These are phyloP conservation scores for Desmophyllum pertusum DNA, from an alignment of 92 coral and sea anemone genomes.

Conservation along the genomic window DNA sequence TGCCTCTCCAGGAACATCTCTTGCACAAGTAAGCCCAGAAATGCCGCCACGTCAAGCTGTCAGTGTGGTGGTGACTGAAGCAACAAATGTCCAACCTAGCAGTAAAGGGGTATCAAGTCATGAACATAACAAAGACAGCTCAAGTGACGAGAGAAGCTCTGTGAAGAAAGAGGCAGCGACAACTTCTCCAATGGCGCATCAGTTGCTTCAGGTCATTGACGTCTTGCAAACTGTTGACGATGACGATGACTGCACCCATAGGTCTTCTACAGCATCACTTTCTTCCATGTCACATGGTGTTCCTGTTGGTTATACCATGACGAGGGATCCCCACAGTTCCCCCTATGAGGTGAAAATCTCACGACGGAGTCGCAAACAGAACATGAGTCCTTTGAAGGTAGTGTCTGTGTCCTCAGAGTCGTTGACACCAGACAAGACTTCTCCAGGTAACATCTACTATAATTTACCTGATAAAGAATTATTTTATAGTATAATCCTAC, in stretches of 20 bases:
- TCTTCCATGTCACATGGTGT: slow-evolving; percentile 32
- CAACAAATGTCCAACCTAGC: slow-evolving; percentile 5
- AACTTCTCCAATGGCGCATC: slow-evolving; percentile 86
- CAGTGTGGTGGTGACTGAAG: slow-evolving; percentile 2
- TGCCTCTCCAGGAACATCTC: slow-evolving; percentile 14
- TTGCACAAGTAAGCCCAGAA: slow-evolving; percentile 28
- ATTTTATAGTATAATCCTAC: too few relatives aligned
- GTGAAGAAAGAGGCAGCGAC: slow-evolving; percentile 51
- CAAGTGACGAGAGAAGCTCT: slow-evolving; percentile 9
- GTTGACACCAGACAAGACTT: slow-evolving; percentile 6
- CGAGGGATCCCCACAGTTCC: neutral
- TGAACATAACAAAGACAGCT: slow-evolving; percentile 6
- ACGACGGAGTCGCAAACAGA: slow-evolving; percentile 67
- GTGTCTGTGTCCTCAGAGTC: slow-evolving; percentile 26
- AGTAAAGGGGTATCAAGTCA: slow-evolving; percentile 5
- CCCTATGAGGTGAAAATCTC: slow-evolving; percentile 35
- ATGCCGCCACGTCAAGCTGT: slow-evolving; percentile 14
- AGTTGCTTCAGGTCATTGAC: slow-evolving; percentile 87
- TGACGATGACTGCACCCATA: slow-evolving; percentile 54
- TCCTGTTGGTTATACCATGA: neutral
- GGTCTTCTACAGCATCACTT: slow-evolving; percentile 14
- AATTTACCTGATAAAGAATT: neutral
- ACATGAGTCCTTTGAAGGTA: slow-evolving; percentile 65
- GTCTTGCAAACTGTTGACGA: slow-evolving; percentile 83
- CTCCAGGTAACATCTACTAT: slow-evolving; percentile 27